Evolutionary conservation across 2,797 vertebrate genomes (phyloP), one percentile per base, ranked within the genome.

Genomic region (Phalloptychus januarius): DNA sequence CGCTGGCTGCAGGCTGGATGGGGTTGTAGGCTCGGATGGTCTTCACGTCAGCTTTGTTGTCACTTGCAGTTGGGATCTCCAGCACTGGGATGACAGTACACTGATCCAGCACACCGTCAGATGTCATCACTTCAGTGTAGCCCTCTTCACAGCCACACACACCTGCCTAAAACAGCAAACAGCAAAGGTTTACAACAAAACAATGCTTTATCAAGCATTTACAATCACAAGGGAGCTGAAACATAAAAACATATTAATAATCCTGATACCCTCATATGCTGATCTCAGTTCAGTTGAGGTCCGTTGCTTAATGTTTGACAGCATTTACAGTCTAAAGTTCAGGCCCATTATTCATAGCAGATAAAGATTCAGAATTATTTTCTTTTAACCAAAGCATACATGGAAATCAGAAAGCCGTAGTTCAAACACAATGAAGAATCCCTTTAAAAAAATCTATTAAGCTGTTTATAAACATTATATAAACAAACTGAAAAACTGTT

Each of bases 121-220:
- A 99, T 1, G 97, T 98, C 97, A 98, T 97, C 28, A 99, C 97
- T 89, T 99, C 98, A 4, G 98, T 99, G 93, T 97, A 98, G 56
- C 98, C 98, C 0, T 99, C 97, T 91, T 99, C 97, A 88, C 98
- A 99, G 87, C 93, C 97, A 71, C 98, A 99, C 0, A 95, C 93
- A 38, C 96, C 97, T 0, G 92, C 94, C 98, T 99, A 42, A 20
- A 74, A 28, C 31, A 52, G 44, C n/a, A 46, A 38, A 7, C 1
- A 31, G 38, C 2, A 0, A 42, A 42, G 38, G 38, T 42, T 69
- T 25, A 42, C 31, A 65, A 36, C 16, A 67, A 40, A 23, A 65
- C 8, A 38, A 23, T 65, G 15, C 20, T 65, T 40, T 23, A 40
- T 65, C 20, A 10, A 48, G 28, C 28, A 71, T 46, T 20, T 31